Conservation (phyloP, 1,140 invertebrate species). For the Uloborus diversus region DNA sequence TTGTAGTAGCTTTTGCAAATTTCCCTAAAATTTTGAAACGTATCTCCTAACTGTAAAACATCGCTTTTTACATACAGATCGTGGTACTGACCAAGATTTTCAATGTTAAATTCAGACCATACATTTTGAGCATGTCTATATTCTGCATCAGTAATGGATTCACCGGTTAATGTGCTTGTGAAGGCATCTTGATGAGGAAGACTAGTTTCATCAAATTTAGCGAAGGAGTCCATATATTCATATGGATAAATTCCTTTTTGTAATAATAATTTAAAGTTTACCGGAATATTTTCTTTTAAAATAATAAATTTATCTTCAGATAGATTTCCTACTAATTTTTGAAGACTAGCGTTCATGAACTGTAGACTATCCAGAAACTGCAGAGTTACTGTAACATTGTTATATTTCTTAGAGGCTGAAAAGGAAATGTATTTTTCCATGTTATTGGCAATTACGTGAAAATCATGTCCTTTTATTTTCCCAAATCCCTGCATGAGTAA, state of each 20-base stretch:
- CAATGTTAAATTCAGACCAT: not conserved
- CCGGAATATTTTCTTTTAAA: not conserved
- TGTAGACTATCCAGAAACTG: not conserved
- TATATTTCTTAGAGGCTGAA: not conserved
- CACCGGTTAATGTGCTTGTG: not conserved
- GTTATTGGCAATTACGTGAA: not conserved
- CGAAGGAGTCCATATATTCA: not conserved
- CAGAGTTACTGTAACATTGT: not conserved
- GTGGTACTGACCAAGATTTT: not conserved
- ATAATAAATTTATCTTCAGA: not conserved
- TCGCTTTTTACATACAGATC: not conserved
- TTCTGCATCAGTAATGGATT: not conserved
- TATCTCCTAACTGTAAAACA: not conserved
- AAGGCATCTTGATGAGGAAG: not conserved
- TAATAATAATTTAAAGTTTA: not conserved
- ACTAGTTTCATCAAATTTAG: not conserved
- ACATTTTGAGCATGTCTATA: not conserved
- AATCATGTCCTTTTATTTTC: not conserved
- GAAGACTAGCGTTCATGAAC: not conserved
- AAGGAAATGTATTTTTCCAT: constrained; percentile 11
- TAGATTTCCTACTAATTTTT: not conserved
- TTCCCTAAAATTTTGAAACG: not conserved
- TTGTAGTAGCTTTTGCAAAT: not conserved
- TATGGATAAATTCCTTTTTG: not conserved
- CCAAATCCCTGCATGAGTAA: not conserved